phyloP scores from a whole-genome alignment of 1,140 invertebrate genomes.

The Trialeurodes vaporariorum region DNA sequence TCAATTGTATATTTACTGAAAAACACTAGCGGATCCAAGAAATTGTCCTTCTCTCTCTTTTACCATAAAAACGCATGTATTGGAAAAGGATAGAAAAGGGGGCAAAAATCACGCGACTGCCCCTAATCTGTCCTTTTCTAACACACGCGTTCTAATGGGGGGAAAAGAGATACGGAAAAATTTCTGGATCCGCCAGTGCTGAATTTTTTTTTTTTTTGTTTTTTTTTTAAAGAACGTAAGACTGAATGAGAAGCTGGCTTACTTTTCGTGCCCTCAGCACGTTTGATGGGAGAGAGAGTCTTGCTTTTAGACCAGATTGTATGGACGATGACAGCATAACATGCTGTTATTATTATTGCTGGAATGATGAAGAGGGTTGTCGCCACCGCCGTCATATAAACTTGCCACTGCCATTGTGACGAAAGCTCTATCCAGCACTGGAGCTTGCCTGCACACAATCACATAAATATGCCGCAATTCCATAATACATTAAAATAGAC shows the following conservation, averaged over 20 bases:
- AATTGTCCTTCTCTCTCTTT: too few species aligned
- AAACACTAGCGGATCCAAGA: background rate
- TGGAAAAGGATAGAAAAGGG: too few species aligned
- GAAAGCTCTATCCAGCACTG: slow-evolving; percentile 87
- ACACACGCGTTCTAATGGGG: too few species aligned
- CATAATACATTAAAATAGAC: too few species aligned
- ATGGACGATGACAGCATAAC: slow-evolving; percentile 82
- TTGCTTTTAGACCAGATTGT: slow-evolving; percentile 83
- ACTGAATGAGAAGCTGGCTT: background rate
- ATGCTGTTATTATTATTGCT: slow-evolving; percentile 77
- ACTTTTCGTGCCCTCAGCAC: slow-evolving; percentile 6
- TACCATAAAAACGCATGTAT: too few species aligned
- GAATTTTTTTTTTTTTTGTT: too few species aligned
- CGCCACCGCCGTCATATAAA: slow-evolving; percentile 79
- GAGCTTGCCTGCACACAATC: slow-evolving; percentile 44
- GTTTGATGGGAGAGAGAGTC: slow-evolving; percentile 24
- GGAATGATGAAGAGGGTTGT: slow-evolving; percentile 76
- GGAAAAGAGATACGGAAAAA: background rate
- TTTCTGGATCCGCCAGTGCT: background rate
- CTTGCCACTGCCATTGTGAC: slow-evolving; percentile 62
- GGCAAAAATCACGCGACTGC: too few species aligned
- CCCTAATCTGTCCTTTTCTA: too few species aligned
- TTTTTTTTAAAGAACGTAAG: background rate
- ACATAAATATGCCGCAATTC: too few species aligned
- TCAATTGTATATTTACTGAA: too few species aligned